These are phyloP conservation scores for Chrysolina oricalcia DNA, from an alignment of 2,888 invertebrate genomes.

Conservation along the genomic window DNA sequence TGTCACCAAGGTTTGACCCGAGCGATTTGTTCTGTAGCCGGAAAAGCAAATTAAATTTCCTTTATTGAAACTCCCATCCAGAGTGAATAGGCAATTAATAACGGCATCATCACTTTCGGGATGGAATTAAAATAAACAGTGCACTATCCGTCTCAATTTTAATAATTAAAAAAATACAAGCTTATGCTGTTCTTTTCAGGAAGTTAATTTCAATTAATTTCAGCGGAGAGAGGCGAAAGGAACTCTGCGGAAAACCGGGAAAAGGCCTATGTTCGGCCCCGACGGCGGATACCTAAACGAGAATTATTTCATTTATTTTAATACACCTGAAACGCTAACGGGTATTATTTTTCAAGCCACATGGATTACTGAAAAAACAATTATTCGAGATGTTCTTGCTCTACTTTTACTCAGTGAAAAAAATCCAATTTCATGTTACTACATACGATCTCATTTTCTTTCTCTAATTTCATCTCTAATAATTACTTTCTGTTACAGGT, in stretches of 20 bases:
- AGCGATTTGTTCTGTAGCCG: background rate
- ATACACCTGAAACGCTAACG: slow-evolving; percentile 50
- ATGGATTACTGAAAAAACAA: slow-evolving; percentile 41
- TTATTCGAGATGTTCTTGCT: slow-evolving; percentile 32
- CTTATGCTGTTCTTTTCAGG: slow-evolving; percentile 53
- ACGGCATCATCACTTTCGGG: slow-evolving; percentile 48
- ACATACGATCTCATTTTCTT: background rate
- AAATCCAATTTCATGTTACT: background rate
- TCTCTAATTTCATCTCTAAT: slow-evolving; percentile 4
- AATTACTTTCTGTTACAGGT: slow-evolving; percentile 22
- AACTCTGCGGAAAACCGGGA: slow-evolving; percentile 21
- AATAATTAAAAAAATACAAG: slow-evolving; percentile 57
- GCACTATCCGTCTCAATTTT: slow-evolving; percentile 55
- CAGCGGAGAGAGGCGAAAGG: slow-evolving; percentile 41
- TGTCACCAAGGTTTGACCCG: background rate
- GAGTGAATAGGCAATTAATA: slow-evolving; percentile 42
- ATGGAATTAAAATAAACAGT: slow-evolving; percentile 55
- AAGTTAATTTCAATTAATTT: slow-evolving; percentile 61
- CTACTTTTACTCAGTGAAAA: background rate
- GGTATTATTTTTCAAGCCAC: slow-evolving; percentile 47
- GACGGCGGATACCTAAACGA: slow-evolving; percentile 6
- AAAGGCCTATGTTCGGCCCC: slow-evolving; percentile 11
- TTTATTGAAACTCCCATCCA: slow-evolving; percentile 5
- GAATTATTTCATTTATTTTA: slow-evolving; percentile 55
- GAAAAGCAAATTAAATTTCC: background rate